Conservation (phyloP, 2,888 invertebrate species). For the Clostera curtula region DNA sequence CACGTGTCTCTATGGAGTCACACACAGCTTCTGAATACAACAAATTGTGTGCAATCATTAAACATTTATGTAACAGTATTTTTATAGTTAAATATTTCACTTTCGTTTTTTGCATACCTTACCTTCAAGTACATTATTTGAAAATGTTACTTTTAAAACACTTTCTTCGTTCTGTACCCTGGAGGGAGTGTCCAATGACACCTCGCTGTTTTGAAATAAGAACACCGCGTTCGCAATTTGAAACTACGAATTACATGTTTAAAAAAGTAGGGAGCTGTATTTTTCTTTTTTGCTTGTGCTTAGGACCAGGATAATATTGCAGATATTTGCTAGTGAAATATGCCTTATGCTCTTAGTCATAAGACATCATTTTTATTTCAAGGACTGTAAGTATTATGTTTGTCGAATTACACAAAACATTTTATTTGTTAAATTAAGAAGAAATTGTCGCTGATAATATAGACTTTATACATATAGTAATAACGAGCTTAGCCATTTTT, state of each 20-base stretch:
- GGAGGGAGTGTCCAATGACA: constrained; percentile 71
- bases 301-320: constrained; percentile 17
- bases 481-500: not conserved
- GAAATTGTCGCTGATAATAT: not conserved
- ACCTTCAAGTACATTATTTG: constrained; percentile 1
- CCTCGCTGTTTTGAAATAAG: constrained; percentile 73
- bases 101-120: no score
- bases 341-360: not conserved
- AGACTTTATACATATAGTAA: not conserved
- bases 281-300: constrained; percentile 47
- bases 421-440: not conserved
- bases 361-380: not conserved
- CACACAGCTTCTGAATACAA: no score
- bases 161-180: constrained; percentile 35
- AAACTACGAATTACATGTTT: constrained; percentile 73
- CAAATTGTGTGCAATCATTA: no score
- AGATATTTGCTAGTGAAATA: constrained; percentile 2
- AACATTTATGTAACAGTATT: no score
- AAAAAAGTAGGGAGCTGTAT: constrained; percentile 63
- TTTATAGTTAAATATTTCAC: no score
- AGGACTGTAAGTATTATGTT: constrained; percentile 2
- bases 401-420: constrained; percentile 56
- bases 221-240: constrained; percentile 70
- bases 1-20: no score
- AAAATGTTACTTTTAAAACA: constrained; percentile 13